These are phyloP conservation scores for Holocentrus rufus DNA, from an alignment of 2,797 vertebrate species.

Conservation along the genomic window DNA sequence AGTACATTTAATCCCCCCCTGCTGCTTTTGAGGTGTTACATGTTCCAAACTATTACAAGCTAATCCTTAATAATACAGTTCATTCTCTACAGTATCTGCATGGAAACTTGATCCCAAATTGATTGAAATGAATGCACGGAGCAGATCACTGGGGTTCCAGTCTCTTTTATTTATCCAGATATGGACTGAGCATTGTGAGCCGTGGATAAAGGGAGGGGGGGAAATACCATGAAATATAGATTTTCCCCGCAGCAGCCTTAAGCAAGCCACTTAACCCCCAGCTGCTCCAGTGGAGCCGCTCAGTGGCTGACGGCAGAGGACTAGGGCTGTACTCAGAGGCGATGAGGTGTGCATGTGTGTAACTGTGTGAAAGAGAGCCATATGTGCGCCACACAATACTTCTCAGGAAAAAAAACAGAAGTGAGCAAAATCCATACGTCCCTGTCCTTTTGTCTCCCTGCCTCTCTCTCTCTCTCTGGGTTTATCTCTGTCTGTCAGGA, in stretches of 20 bases:
- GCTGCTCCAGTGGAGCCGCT: constrained; percentile 59
- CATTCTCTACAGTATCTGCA: not conserved
- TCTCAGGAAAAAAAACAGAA: constrained; percentile 38
- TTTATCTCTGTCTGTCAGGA: constrained; percentile 78
- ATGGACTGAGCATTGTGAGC: constrained; percentile 44
- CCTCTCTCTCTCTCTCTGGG: constrained; percentile 15
- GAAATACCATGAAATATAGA: constrained; percentile 70
- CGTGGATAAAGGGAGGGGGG: constrained; percentile 36
- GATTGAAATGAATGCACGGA: constrained; percentile 53
- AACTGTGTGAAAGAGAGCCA: constrained; percentile 29
- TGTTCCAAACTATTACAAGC: constrained; percentile 11
- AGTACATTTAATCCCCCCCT: not conserved
- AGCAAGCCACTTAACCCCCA: constrained; percentile 68
- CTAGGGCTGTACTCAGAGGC: constrained; percentile 38
- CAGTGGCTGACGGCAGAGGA: constrained; percentile 46
- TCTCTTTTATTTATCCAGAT: constrained; percentile 50
- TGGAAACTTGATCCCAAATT: constrained; percentile 26
- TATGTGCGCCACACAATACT: constrained; percentile 35
- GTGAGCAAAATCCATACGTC: constrained; percentile 38
- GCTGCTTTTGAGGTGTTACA: constrained; percentile 3
- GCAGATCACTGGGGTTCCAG: constrained; percentile 36
- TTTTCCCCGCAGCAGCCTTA: constrained; percentile 58
- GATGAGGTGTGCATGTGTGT: constrained; percentile 44
- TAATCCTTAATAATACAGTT: constrained; percentile 41
- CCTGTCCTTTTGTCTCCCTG: not conserved